Evolutionary conservation across 2,888 invertebrate species (phyloP), one percentile per base, ranked within the genome.

Genomic region (Drosophila pegasa): DNA sequence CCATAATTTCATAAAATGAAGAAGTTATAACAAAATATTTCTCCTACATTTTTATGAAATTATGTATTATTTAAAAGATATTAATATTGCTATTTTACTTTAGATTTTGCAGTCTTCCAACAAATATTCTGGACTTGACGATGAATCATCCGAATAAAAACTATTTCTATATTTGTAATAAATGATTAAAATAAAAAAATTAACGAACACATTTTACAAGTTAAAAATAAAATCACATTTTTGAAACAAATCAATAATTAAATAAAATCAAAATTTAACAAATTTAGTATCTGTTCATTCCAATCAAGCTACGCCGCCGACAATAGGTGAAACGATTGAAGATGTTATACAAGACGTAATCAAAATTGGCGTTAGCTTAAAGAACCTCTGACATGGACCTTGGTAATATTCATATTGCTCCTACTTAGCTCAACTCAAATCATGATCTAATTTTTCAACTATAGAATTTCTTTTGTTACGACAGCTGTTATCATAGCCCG

Each of bases 101-200:
- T 93, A 95, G 94, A 95, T 95, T 93, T 95, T 96, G 90, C 94
- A 95, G 91, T 95, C 94, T 90, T 94, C 95, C 90, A 96, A 96
- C 92, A 96, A 96, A 93, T 96, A 95, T 94, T 93, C 94, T 85
- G 94, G 94, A 92, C 94, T 95, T 89, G 94, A 95, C 89, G 95
- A 95, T 90, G 95, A 94, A 84, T 95, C 75, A 78, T 90, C 90
- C 73, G 90, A 91, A 65, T 90, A 82, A 88, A 66, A 71, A 54
- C 67, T 57, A 78, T 74, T 94, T 90, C 93, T 93, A 83, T 75
- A 69, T 80, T 80, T 88, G 71, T 73, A 73, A 72, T 76, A 75
- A 76, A 71, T 62, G 58, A 74, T 60, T 68, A 62, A 77, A 81
- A 62, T 47, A 73, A 75, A 75, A 67, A 75, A 85, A 69, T 67